Conservation (phyloP, 2,113 vertebrate genomes). For the Platysteira castanea region DNA sequence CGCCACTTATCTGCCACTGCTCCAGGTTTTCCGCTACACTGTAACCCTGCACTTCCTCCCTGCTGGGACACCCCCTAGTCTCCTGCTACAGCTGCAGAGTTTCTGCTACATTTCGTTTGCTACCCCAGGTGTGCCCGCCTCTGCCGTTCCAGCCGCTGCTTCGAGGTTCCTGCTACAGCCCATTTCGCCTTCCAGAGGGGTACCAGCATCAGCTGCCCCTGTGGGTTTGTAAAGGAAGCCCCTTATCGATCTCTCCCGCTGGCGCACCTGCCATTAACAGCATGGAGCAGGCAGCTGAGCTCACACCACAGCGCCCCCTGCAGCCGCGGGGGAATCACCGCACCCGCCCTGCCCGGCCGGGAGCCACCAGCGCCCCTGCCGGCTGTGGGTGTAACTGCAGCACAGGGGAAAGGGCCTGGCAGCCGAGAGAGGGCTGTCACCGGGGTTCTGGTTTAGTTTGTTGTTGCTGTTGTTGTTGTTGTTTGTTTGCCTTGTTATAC, state of each 20-base stretch:
- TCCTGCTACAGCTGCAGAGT: background rate
- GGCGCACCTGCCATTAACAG: background rate
- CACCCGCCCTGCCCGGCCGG: background rate
- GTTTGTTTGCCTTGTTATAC: background rate
- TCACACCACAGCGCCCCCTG: background rate
- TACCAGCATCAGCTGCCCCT: too few species aligned
- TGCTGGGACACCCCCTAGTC: too few species aligned
- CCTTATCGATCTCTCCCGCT: too few species aligned
- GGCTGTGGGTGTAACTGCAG: too few species aligned
- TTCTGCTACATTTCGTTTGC: background rate
- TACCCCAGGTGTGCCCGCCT: background rate
- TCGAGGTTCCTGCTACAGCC: background rate
- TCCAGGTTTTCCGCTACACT: background rate
- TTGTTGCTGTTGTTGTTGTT: background rate
- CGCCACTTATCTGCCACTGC: background rate
- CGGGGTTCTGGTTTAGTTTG: background rate
- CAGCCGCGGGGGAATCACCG: fast-evolving
- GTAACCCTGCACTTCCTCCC: background rate
- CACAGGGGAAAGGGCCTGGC: too few species aligned
- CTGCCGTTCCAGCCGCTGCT: background rate
- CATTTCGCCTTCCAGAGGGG: background rate
- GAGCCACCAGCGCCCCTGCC: too few species aligned
- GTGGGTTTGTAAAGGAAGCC: background rate
- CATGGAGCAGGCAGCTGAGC: too few species aligned
- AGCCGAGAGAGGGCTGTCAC: too few species aligned